These are phyloP conservation scores for Callopanchax toddi DNA, from an alignment of 2,113 vertebrate genomes.

Conservation along the genomic window DNA sequence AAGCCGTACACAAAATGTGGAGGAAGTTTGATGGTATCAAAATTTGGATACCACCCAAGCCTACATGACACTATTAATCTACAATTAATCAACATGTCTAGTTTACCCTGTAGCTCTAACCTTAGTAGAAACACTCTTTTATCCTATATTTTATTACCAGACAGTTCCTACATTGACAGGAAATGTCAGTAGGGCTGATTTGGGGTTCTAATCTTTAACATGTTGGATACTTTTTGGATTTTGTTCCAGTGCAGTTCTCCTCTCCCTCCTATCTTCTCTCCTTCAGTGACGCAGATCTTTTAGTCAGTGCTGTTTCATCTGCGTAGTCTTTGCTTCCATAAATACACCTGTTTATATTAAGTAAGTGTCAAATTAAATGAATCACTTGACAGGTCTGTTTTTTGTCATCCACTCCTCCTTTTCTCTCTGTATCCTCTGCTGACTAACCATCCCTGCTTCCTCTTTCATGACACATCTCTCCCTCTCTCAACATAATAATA, in stretches of 20 bases:
- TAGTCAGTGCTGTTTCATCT: conserved; percentile 19
- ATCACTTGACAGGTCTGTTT: conserved; percentile 14
- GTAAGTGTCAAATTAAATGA: conserved; percentile 22
- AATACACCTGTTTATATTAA: conserved; percentile 13
- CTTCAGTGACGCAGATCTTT: conserved; percentile 3
- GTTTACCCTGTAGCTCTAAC: too few relatives aligned
- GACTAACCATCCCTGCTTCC: too few relatives aligned
- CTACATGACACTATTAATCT: too few relatives aligned
- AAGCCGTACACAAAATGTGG: too few relatives aligned
- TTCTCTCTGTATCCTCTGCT: conserved; percentile 16
- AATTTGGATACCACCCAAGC: too few relatives aligned
- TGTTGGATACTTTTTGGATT: neutral
- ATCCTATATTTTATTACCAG: too few relatives aligned
- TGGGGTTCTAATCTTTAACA: too few relatives aligned
- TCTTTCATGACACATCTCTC: conserved; percentile 4
- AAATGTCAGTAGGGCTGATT: neutral
- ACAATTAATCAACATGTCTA: too few relatives aligned
- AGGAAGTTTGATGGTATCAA: too few relatives aligned
- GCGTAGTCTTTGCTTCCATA: conserved; percentile 9
- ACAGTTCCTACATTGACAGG: too few relatives aligned
- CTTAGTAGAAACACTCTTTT: too few relatives aligned
- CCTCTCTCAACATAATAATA: conserved; percentile 27
- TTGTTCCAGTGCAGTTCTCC: conserved; percentile 1
- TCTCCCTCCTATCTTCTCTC: neutral
- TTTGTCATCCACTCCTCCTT: conserved; percentile 11